phyloP scores from a whole-genome alignment of 2,888 invertebrate genomes.

The Cyclophora albipunctata region DNA sequence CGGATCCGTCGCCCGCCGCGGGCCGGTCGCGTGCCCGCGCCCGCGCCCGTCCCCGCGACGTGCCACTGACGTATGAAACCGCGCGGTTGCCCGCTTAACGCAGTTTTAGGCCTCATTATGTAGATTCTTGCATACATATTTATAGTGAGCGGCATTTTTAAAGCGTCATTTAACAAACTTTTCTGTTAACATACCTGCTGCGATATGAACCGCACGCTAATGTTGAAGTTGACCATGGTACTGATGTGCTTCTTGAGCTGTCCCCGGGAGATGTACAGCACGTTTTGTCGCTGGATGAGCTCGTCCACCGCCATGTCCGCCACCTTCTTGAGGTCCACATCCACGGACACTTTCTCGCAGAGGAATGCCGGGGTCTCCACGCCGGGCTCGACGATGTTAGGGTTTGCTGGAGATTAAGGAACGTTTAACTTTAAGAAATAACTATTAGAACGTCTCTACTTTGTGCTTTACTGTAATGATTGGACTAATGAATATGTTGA shows the following conservation, averaged over 20 bases:
- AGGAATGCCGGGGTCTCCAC: constrained; percentile 91
- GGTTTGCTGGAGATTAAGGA: background rate
- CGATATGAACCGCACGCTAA: constrained; percentile 91
- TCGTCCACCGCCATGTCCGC: constrained; percentile 92
- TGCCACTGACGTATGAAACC: too few species aligned
- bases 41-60: too few species aligned
- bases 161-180: background rate
- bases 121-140: too few species aligned
- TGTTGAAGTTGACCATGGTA: constrained; percentile 91
- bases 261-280: constrained; percentile 89
- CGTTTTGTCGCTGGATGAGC: constrained; percentile 86
- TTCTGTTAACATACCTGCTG: constrained; percentile 80
- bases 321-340: constrained; percentile 91
- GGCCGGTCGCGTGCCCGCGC: too few species aligned
- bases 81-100: too few species aligned
- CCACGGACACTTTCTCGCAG: constrained; percentile 92
- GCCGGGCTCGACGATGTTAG: constrained; percentile 65
- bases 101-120: too few species aligned
- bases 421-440: background rate
- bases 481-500: too few species aligned
- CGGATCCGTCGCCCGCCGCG: background rate
- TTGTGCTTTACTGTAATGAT: too few species aligned
- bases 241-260: constrained; percentile 94
- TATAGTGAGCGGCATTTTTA: too few species aligned
- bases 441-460: too few species aligned